Percentiles rank a stretch among this genome's conserved stretches.
phyloP scores from a whole-genome alignment of 2,113 vertebrate genomes.

The Sula dactylatra region DNA sequence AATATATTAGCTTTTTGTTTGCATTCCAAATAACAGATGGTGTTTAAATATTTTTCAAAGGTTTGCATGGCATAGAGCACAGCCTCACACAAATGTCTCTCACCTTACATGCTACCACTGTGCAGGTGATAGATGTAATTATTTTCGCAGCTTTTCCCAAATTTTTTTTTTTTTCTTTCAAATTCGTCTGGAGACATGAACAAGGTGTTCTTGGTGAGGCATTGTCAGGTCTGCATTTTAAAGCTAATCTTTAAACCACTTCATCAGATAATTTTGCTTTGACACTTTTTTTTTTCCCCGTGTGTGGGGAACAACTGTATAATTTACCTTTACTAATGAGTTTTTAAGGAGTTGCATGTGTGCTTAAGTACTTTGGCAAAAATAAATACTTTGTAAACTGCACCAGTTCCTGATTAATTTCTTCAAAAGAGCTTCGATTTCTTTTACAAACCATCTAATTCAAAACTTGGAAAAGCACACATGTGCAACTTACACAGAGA shows the following conservation, averaged over 20 bases:
- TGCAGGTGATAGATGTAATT: not conserved
- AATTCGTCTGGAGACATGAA: not conserved
- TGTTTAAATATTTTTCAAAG: not conserved
- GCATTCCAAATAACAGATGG: not conserved
- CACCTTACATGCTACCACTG: not conserved
- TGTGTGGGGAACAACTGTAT: not conserved
- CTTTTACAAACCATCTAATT: not conserved
- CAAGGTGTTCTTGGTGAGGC: not conserved
- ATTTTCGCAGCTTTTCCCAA: not conserved
- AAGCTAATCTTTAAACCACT: not conserved
- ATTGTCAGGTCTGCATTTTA: not conserved
- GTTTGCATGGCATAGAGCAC: not conserved
- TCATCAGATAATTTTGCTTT: not conserved
- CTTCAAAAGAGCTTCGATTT: not conserved
- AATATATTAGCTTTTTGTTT: not conserved
- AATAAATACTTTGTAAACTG: not conserved
- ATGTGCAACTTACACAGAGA: accelerated
- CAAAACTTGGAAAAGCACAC: not conserved
- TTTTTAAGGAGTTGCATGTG: not conserved
- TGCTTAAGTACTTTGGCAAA: not conserved
- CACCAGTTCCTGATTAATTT: not conserved
- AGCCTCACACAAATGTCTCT: not conserved
- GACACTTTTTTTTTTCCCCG: not conserved
- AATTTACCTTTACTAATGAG: not conserved
- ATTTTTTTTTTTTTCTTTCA: not conserved